These are phyloP conservation scores for Forbesichthys agassizii DNA, from an alignment of 2,113 vertebrate genomes.

Conservation along the genomic window DNA sequence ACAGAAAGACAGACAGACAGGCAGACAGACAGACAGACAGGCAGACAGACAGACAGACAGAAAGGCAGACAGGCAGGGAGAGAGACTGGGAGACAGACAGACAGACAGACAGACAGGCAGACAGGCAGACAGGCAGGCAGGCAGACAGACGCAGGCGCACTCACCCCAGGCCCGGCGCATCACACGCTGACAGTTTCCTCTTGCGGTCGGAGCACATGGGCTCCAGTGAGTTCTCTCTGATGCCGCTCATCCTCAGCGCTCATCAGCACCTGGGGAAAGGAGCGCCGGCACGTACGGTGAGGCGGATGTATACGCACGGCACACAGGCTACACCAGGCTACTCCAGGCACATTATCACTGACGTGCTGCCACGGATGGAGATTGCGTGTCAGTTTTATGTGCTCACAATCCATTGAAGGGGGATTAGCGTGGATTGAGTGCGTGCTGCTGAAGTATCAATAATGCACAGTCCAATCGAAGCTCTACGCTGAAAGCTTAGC, in stretches of 20 bases:
- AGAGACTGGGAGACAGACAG: not conserved
- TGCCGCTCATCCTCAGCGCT: conserved; percentile 89
- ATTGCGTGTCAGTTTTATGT: not conserved
- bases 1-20: not conserved
- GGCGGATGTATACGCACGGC: conserved; percentile 4
- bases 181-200: conserved; percentile 90
- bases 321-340: conserved; percentile 4
- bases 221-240: conserved; percentile 91
- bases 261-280: conserved; percentile 85
- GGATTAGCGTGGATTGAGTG: not conserved
- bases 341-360: not conserved
- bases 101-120: not conserved
- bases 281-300: too few relatives aligned
- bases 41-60: not conserved
- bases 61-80: not conserved
- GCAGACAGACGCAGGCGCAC: conserved; percentile 27
- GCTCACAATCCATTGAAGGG: not conserved
- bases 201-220: conserved; percentile 89
- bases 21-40: conserved; percentile 2
- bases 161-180: conserved; percentile 87
- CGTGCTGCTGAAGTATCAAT: not conserved
- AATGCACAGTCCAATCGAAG: not conserved
- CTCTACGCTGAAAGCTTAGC: not conserved
- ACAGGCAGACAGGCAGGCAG: not conserved
- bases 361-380: too few relatives aligned